phyloP scores from a whole-genome alignment of 2,113 vertebrate genomes.

The Redunca redunca region DNA sequence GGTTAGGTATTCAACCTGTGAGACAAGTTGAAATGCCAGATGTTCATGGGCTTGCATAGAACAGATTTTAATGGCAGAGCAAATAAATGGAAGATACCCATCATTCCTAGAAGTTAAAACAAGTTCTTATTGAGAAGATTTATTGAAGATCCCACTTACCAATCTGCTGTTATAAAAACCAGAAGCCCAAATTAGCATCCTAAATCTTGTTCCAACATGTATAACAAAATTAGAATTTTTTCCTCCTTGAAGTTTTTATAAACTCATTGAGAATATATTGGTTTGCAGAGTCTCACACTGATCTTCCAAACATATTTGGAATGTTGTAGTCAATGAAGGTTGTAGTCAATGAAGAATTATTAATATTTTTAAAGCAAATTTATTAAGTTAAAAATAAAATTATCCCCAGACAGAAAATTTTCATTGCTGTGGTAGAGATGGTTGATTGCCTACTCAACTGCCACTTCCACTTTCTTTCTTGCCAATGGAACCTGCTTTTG shows the following conservation, averaged over 20 bases:
- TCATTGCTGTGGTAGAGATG: background rate
- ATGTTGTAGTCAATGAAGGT: background rate
- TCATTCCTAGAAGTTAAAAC: constrained; percentile 17
- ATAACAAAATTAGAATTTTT: background rate
- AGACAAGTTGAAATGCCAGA: background rate
- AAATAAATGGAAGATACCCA: background rate
- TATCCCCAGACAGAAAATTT: background rate
- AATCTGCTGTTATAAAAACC: background rate
- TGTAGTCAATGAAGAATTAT: background rate
- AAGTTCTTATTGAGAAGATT: background rate
- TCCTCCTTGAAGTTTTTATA: background rate
- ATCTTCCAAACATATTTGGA: background rate
- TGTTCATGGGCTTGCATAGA: background rate
- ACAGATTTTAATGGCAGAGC: background rate
- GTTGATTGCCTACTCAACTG: background rate
- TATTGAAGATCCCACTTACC: background rate
- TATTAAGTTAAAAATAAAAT: background rate
- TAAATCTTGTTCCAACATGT: background rate
- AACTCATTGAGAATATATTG: background rate
- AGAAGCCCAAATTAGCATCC: constrained; percentile 30
- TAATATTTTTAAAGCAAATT: background rate
- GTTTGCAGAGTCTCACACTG: background rate
- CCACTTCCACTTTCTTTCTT: background rate
- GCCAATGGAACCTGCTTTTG: background rate
- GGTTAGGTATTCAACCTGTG: background rate